Base-by-base conservation (phyloP, 2,113 vertebrate species). In the Myiopsitta monachus region DNA sequence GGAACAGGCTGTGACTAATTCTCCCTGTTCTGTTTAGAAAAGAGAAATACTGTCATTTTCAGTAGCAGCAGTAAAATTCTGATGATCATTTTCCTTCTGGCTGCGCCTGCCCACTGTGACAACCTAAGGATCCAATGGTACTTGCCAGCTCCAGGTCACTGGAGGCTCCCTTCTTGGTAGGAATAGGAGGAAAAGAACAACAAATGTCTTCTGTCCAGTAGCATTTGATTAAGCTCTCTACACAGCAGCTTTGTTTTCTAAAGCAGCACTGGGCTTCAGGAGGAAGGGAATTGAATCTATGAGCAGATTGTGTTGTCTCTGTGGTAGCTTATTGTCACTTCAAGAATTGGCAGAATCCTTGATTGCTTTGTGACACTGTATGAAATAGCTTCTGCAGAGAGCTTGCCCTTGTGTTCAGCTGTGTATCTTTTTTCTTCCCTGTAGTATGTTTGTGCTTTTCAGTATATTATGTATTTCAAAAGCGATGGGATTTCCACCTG, bases 241-340 rank as follows among this genome's bases (percentile, higher is more conserved):
- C 57, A 21, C 33, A 74, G 63, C 74, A 96, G 82, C 85, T 96
- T 87, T 96, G 94, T 96, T 96, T 96, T 87, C 88, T 90, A 36
- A 96, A 70, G 92, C 69, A 82, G 83, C 39, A 4, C 62, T 59
- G 47, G 72, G 73, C 77, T 96, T 90, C 62, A 87, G 63, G 84
- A 92, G 64, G 62, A 82, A 64, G 51, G 82, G 83, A 90, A 92
- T 78, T 85, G 63, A 93, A 94, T 96, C 67, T 62, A 17, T 75
- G 90, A 95, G 85, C 91, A 97, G 95, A 95, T 96, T 96, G 95
- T 97, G 90, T 89, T 96, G 69, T 95, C 91, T 94, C 94, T 94
- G 80, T 94, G 80, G 90, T 92, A 93, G 85, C 76, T 88, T 95
- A 86, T 87, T 93, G 84, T 94, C 92, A 87, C 92, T 95, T 95